Percentiles rank a stretch among this genome's conserved stretches.
Evolutionary conservation across 2,113 vertebrate genomes (phyloP).

Genomic region (Macquaria ambigua): DNA sequence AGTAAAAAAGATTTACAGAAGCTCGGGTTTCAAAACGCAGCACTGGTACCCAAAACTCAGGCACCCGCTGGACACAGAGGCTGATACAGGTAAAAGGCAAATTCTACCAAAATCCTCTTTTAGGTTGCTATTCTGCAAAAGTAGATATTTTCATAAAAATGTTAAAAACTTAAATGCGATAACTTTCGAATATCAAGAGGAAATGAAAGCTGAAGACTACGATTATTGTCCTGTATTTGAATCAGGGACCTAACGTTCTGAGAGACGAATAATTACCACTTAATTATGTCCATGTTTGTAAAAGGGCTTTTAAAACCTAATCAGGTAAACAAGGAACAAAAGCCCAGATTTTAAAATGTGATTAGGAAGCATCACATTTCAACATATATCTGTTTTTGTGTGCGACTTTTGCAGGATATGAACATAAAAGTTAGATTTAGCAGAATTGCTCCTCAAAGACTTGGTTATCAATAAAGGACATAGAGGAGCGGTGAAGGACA

Average conservation of each 20-base stretch:
- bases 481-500: conserved; percentile 1
- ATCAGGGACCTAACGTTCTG: not conserved
- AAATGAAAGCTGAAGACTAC: not conserved
- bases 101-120: conserved; percentile 19
- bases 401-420: conserved; percentile 35
- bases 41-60: not conserved
- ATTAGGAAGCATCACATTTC: not conserved
- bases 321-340: not conserved
- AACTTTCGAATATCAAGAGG: not conserved
- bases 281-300: not conserved
- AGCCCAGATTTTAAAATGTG: not conserved
- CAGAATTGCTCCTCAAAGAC: not conserved
- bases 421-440: not conserved
- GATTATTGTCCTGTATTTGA: not conserved
- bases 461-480: not conserved
- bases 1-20: not conserved
- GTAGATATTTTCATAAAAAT: not conserved
- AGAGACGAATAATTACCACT: not conserved
- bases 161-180: not conserved
- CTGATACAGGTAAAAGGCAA: conserved; percentile 7
- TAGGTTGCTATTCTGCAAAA: conserved; percentile 43
- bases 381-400: not conserved
- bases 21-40: not conserved
- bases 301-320: not conserved
- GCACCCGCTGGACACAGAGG: conserved; percentile 46